Percentiles rank a stretch among this genome's conserved stretches.
These are phyloP conservation scores for Acleris laterana DNA, from an alignment of 2,888 invertebrate genomes.

Conservation along the genomic window DNA sequence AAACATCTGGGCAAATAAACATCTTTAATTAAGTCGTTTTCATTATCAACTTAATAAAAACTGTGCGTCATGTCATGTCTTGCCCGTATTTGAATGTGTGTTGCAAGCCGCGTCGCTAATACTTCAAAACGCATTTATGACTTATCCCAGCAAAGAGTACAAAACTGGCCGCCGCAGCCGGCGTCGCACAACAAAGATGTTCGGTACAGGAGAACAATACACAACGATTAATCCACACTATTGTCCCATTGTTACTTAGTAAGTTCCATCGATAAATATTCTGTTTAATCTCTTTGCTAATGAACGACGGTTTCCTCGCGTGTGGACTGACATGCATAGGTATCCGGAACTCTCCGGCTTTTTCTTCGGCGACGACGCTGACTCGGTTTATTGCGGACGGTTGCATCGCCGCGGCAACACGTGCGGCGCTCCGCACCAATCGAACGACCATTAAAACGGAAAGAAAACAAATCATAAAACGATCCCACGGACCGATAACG, in stretches of 20 bases:
- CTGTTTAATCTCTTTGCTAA: conserved; percentile 10
- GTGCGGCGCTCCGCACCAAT: conserved; percentile 53
- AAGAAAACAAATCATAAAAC: conserved; percentile 48
- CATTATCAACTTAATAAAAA: not conserved
- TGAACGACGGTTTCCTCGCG: conserved; percentile 8
- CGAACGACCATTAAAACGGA: conserved; percentile 46
- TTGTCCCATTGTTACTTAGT: conserved; percentile 40
- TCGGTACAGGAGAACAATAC: conserved; percentile 28
- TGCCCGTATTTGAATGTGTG: not conserved
- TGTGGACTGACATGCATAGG: not conserved
- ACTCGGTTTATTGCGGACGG: conserved; percentile 61
- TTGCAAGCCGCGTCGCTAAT: too few relatives aligned
- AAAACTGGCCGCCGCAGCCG: too few relatives aligned
- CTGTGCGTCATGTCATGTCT: conserved; percentile 16
- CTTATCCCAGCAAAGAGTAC: too few relatives aligned
- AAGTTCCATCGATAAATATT: conserved; percentile 5
- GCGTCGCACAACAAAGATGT: conserved; percentile 3
- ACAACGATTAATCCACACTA: conserved; percentile 35
- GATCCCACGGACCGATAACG: conserved; percentile 48
- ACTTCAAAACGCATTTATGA: too few relatives aligned
- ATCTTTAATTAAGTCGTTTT: too few relatives aligned
- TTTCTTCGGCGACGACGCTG: conserved; percentile 35
- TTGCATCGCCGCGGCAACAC: conserved; percentile 67
- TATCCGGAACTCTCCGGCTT: conserved; percentile 27
- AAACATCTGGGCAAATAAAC: conserved; percentile 22